Evolutionary conservation across 37 sponge, comb jelly and placozoan species (phyloP), one percentile per base, ranked within the genome.

Genomic region (Tethya wilhelma): DNA sequence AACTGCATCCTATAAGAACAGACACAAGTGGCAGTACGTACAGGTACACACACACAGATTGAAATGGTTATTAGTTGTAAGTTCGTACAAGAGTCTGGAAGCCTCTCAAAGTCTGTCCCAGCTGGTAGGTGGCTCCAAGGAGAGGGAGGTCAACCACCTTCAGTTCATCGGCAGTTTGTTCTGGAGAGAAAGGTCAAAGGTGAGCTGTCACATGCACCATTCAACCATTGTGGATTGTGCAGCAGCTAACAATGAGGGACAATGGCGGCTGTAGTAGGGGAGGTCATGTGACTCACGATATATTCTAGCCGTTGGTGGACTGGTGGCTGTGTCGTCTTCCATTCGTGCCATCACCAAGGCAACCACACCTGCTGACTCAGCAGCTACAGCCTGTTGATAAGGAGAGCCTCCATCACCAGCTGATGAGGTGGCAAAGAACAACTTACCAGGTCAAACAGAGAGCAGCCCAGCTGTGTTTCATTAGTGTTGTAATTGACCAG

Each of bases 271-370:
- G 44, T 19, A 58, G 59, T 58, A 26, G 23, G 3, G 8, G n/a
- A n/a, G n/a, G n/a, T n/a, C n/a, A n/a, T n/a, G n/a, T n/a, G 45
- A 25, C 67, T 67, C 29, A 79, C 79, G 17, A 59, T 75, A 84
- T 23, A 84, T 57, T 38, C 77, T 74, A 14, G 84, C 64, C 4
- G 79, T 83, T 38, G 89, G 79, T 29, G 89, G 89, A 12, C 42
- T 44, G 37, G 66, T 22, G 9, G 46, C 14, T 25, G 79, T 40
- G 40, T 77, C 64, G 6, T 77, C 53, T 31, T 64, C 79, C 32
- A 59, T 70, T 66, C 84, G 59, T 74, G 73, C 79, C 84, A 82
- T 73, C 1, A 89, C 57, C 44, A 89, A 23, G 2, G 79, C 89
- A 32, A 69, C 25, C 12, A 63, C 89, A 4, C 73, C 79, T 14